Evolutionary conservation across 2,113 vertebrate species (phyloP).

Genomic region (Gymnorhina tibicen): DNA sequence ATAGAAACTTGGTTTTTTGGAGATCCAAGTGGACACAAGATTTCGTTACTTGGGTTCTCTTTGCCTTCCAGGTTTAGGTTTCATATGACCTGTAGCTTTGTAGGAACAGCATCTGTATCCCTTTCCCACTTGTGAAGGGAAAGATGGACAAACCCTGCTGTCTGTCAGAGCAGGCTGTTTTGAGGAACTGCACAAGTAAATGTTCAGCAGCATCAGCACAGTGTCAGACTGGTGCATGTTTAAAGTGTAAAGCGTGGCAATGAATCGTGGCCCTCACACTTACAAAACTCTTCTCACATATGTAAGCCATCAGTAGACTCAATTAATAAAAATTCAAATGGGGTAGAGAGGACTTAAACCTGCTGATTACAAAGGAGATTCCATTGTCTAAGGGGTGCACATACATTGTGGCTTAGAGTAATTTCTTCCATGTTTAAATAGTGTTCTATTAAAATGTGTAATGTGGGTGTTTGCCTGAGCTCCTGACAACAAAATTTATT

Average conservation of each 20-base stretch:
- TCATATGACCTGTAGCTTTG: neutral
- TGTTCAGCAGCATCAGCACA: neutral
- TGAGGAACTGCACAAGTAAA: neutral
- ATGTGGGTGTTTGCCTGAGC: constrained; percentile 44
- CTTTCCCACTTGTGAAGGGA: neutral
- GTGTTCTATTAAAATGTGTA: constrained; percentile 29
- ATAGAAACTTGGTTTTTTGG: neutral
- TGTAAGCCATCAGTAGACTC: neutral
- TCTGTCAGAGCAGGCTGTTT: neutral
- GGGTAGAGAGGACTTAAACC: neutral
- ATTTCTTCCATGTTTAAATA: constrained; percentile 54
- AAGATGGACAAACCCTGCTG: neutral
- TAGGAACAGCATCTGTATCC: neutral
- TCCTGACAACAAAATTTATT: constrained; percentile 64
- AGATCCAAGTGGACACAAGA: neutral
- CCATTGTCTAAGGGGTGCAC: constrained; percentile 16
- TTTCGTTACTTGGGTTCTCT: neutral
- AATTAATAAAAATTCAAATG: neutral
- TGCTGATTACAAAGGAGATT: constrained; percentile 21
- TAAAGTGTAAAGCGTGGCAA: neutral
- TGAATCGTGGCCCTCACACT: neutral
- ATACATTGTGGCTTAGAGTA: constrained; percentile 6
- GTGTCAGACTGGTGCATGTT: neutral
- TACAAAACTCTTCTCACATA: neutral
- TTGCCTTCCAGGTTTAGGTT: neutral